phyloP scores from a whole-genome alignment of 2,797 vertebrate genomes.

The Aeoliscus strigatus region DNA sequence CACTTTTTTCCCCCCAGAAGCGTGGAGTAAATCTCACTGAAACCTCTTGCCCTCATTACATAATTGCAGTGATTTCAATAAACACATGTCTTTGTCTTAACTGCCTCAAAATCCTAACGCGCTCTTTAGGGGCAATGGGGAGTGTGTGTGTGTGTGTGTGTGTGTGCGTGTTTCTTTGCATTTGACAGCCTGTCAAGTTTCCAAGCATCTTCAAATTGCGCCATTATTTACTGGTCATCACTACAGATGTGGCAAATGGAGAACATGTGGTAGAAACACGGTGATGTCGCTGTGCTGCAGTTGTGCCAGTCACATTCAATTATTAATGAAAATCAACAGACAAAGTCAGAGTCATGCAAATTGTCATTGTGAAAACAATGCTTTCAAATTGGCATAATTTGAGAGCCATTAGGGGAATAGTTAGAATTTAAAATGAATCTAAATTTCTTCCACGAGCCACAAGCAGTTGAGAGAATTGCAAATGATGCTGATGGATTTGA shows the following conservation, averaged over 20 bases:
- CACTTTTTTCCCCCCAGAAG: too few species aligned
- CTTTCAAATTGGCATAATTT: slow-evolving; percentile 38
- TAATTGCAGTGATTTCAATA: too few species aligned
- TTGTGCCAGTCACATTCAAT: slow-evolving; percentile 40
- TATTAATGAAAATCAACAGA: slow-evolving; percentile 50
- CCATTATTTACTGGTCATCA: too few species aligned
- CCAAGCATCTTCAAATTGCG: slow-evolving; percentile 45
- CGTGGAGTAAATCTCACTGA: too few species aligned
- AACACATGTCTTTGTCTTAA: too few species aligned
- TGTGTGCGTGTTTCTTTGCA: too few species aligned
- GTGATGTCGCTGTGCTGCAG: slow-evolving; percentile 33
- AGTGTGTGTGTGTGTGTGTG: too few species aligned
- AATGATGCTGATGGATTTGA: slow-evolving; percentile 19
- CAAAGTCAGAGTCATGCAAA: slow-evolving; percentile 41
- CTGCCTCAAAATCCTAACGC: slow-evolving; percentile 35
- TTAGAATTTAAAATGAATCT: slow-evolving; percentile 38
- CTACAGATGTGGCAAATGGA: too few species aligned
- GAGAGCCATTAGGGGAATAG: slow-evolving; percentile 23
- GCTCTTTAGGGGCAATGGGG: slow-evolving; percentile 25
- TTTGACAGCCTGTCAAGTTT: slow-evolving; percentile 56
- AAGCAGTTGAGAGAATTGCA: slow-evolving; percentile 17
- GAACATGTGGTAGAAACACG: slow-evolving; percentile 35
- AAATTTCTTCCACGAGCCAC: slow-evolving; percentile 26
- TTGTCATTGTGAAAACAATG: slow-evolving; percentile 47
- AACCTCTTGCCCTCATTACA: too few species aligned